Evolutionary conservation across 2,888 invertebrate species (phyloP), one percentile per base, ranked within the genome.

Genomic region (Hirtodrosophila trivittata): DNA sequence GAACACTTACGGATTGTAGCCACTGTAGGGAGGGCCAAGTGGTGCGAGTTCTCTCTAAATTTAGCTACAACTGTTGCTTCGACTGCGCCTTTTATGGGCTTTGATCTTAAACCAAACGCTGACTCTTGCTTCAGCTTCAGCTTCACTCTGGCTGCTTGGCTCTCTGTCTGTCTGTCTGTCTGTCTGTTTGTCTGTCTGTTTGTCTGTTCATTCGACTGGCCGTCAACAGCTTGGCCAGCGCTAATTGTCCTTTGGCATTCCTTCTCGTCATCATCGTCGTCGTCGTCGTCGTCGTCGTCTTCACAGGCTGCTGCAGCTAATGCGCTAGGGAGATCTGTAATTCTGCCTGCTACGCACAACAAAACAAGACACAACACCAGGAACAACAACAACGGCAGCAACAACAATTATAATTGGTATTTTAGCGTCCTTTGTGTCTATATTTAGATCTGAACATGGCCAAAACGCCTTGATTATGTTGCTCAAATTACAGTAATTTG

Each of bases 221-320:
- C 57, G 66, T 71, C 70, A 63, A 63, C 45, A 63, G 58, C 54
- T 66, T 75, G 71, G 35, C 62, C 65, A 64, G 33, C 73, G 75
- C 77, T 83, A 83, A 83, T 83, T 83, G 78, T 83, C 78, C 82
- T 84, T 75, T 75, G 78, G 78, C 76, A 84, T 83, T 82, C 77
- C 78, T 77, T 43, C 75, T 74, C 65, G 66, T 67, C 72, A 73
- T 66, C 77, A 71, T 75, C 69, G 58, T 63, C 73, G 45, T 42
- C 49, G 37, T 56, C 26, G 30, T 32, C 49, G 14, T 42, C 46
- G 18, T 25, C 28, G 39, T 10, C n/a, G 26, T 6, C 38, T 6
- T 16, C 13, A 2, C 28, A 9, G 28, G 43, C 49, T 50, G 49
- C 42, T 43, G 70, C 47, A 66, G 72, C 70, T 72, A 72, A 69